Percentiles rank a stretch among this genome's conserved stretches.
Evolutionary conservation across 2,797 vertebrate species (phyloP).

Genomic region (Pogoniulus pusillus): DNA sequence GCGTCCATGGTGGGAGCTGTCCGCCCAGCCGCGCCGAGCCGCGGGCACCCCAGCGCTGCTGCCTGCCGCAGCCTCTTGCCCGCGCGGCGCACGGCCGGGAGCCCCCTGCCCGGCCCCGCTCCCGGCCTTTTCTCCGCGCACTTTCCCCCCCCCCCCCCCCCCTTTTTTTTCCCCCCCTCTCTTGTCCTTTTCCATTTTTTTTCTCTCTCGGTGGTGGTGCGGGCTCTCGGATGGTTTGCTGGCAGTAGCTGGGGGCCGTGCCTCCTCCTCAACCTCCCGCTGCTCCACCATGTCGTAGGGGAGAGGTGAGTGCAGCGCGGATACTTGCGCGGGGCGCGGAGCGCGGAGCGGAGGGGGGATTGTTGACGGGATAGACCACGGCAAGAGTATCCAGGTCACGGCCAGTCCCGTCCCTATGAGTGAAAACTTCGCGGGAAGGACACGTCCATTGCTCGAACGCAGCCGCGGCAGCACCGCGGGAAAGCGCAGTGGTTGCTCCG

Average conservation of each 20-base stretch:
- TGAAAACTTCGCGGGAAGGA: slow-evolving; percentile 70
- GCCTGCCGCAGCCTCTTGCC: background rate
- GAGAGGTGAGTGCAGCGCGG: slow-evolving; percentile 77
- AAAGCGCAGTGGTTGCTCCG: background rate
- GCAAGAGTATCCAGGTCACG: slow-evolving; percentile 57
- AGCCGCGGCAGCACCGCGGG: background rate
- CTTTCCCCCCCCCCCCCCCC: background rate
- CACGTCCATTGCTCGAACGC: slow-evolving; percentile 3
- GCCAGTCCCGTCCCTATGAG: slow-evolving; percentile 39
- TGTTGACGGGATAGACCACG: background rate
- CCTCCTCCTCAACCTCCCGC: slow-evolving; percentile 57
- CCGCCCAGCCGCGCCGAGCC: background rate
- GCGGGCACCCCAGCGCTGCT: background rate
- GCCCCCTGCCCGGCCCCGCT: background rate
- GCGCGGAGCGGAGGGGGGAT: background rate
- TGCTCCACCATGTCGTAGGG: slow-evolving; percentile 76
- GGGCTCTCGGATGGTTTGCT: slow-evolving; percentile 44
- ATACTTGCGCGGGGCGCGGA: slow-evolving; percentile 13
- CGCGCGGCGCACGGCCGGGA: background rate
- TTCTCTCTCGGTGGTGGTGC: background rate
- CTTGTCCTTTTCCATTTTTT: background rate
- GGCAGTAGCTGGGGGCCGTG: slow-evolving; percentile 58
- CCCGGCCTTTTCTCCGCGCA: background rate
- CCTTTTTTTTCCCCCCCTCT: too few relatives aligned
- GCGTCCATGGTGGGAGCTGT: slow-evolving; percentile 53